These are phyloP conservation scores for Haliaeetus leucogaster DNA, from an alignment of 2,113 vertebrate species.

Conservation along the genomic window DNA sequence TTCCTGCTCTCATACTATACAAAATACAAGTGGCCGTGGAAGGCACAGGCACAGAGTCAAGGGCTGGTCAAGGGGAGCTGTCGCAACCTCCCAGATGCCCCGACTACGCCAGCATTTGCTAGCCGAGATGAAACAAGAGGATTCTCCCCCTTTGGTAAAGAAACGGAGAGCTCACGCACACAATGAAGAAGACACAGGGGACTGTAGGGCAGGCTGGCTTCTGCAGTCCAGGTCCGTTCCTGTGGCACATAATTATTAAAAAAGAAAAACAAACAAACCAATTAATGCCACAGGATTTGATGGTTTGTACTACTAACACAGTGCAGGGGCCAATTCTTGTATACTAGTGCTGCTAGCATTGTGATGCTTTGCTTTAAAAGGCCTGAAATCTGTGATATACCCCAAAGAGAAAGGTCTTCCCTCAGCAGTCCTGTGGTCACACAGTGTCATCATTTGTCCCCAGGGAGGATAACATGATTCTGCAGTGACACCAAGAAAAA, in stretches of 20 bases:
- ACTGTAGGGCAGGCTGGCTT: background rate
- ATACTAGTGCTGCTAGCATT: background rate
- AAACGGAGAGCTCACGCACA: accelerated
- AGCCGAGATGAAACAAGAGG: background rate
- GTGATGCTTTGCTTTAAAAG: background rate
- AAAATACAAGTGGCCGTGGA: background rate
- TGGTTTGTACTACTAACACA: background rate
- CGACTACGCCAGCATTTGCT: background rate
- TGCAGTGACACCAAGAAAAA: background rate
- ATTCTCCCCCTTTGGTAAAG: background rate
- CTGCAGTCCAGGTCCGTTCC: background rate
- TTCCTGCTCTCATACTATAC: background rate
- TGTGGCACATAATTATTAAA: background rate
- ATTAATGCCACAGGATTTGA: background rate
- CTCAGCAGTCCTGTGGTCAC: background rate
- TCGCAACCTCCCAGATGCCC: background rate
- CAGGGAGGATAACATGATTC: background rate
- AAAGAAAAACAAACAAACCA: background rate
- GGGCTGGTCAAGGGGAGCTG: background rate
- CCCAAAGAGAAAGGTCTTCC: background rate
- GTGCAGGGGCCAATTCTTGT: background rate
- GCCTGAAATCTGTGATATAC: background rate
- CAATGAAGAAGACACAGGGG: background rate
- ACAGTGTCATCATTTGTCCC: background rate
- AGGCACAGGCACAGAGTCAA: background rate